Evolutionary conservation across 2,888 invertebrate genomes (phyloP).

Genomic region (Nipponacmea schrenckii): DNA sequence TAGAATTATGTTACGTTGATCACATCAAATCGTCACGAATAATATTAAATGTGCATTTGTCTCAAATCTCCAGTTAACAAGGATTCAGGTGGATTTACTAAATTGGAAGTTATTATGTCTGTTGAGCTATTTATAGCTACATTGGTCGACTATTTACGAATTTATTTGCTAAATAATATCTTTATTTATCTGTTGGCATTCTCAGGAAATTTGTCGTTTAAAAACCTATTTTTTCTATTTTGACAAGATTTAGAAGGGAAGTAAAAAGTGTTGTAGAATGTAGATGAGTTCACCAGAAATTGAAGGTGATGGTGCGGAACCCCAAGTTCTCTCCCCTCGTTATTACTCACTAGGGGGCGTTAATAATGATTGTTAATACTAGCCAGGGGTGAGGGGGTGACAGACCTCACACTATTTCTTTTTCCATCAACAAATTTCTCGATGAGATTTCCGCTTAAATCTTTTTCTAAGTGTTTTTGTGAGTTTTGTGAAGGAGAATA

Average conservation of each 20-base stretch:
- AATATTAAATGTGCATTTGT: too few relatives aligned
- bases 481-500: not conserved
- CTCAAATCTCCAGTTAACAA: too few relatives aligned
- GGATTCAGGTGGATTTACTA: too few relatives aligned
- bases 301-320: not conserved
- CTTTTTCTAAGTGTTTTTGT: constrained; percentile 9
- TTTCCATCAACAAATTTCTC: not conserved
- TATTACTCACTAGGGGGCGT: constrained; percentile 6
- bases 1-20: too few relatives aligned
- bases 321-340: not conserved
- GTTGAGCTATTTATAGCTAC: too few relatives aligned
- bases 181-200: not conserved
- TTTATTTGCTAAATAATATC: not conserved
- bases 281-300: not conserved
- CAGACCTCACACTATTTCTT: constrained; percentile 14
- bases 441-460: constrained; percentile 2
- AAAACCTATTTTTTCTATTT: not conserved
- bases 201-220: not conserved
- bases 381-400: constrained; percentile 16
- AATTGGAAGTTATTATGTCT: too few relatives aligned
- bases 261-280: not conserved
- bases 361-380: constrained; percentile 13
- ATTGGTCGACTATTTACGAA: too few relatives aligned
- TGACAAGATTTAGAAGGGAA: not conserved
- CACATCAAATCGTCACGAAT: too few relatives aligned